Evolutionary conservation across 2,113 vertebrate genomes (phyloP).

Genomic region (Hemiprocne comata): DNA sequence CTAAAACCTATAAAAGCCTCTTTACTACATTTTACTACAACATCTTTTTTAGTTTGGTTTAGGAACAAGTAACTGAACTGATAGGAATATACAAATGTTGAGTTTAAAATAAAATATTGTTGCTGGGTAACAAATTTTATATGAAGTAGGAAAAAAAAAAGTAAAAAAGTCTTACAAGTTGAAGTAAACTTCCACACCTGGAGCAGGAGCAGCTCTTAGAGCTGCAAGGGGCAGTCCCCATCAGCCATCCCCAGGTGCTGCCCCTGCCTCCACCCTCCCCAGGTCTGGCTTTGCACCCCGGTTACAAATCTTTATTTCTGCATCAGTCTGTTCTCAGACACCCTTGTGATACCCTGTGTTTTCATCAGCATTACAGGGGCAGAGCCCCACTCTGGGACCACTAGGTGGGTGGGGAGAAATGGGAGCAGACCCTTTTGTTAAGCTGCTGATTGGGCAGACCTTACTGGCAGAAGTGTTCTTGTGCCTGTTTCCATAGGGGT

Average conservation of each 20-base stretch:
- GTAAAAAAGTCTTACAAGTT: not conserved
- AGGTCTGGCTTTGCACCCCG: not conserved
- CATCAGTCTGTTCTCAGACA: fast-evolving
- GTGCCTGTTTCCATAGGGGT: not conserved
- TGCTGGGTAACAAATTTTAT: not conserved
- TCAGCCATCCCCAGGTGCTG: not conserved
- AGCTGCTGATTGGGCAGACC: not conserved
- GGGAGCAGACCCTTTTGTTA: not conserved
- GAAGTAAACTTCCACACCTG: not conserved
- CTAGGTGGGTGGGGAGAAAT: not conserved
- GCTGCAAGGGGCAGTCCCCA: not conserved
- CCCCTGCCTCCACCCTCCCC: not conserved
- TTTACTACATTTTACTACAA: not conserved
- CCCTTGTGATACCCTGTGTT: not conserved
- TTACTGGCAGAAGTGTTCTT: fast-evolving
- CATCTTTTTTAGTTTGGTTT: not conserved
- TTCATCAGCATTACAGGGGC: fast-evolving
- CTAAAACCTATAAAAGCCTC: not conserved
- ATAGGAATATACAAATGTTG: not conserved
- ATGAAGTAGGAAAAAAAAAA: not conserved
- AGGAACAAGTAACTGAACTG: not conserved
- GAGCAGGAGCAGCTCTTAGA: not conserved
- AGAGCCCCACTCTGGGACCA: not conserved
- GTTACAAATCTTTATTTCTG: not conserved
- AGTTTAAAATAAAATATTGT: not conserved